These are phyloP conservation scores for Morbakka virulenta DNA, from an alignment of 30 jellyfish, hydroid and myxozoan genomes.

Conservation along the genomic window DNA sequence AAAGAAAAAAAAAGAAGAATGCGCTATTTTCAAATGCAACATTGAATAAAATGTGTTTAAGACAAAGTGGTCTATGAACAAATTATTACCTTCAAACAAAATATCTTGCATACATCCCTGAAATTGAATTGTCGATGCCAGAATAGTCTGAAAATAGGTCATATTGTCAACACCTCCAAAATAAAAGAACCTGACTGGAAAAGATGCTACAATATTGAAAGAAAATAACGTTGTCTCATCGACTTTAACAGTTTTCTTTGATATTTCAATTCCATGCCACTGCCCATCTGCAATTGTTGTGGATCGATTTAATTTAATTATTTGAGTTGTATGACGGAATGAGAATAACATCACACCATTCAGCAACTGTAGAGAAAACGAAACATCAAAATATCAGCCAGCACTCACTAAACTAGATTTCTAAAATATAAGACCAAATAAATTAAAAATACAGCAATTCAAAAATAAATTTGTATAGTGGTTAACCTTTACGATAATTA, in stretches of 20 bases:
- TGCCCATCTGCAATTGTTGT: constrained; percentile 38
- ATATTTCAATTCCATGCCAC: constrained; percentile 27
- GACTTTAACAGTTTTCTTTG: constrained; percentile 9
- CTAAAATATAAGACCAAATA: no score
- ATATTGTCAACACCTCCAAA: constrained; percentile 43
- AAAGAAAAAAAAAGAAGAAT: no score
- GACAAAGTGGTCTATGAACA: constrained; percentile 9
- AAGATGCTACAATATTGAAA: neutral
- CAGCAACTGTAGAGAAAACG: constrained; percentile 8
- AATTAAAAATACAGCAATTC: no score
- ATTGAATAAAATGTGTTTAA: neutral
- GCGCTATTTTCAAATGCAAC: no score
- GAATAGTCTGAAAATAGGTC: constrained; percentile 10
- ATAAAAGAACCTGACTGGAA: constrained; percentile 13
- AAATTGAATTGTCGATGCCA: constrained; percentile 4
- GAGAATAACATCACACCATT: constrained; percentile 1
- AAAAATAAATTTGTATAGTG: no score
- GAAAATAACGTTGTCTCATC: constrained; percentile 1
- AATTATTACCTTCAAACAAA: constrained; percentile 6
- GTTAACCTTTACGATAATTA: no score
- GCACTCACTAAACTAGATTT: no score
- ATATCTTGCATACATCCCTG: constrained; percentile 67
- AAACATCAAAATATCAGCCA: no score
- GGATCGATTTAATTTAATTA: no score
- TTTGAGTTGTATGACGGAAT: constrained; percentile 2